Evolutionary conservation across 1,140 invertebrate species (phyloP).

Genomic region (Idris sp.): DNA sequence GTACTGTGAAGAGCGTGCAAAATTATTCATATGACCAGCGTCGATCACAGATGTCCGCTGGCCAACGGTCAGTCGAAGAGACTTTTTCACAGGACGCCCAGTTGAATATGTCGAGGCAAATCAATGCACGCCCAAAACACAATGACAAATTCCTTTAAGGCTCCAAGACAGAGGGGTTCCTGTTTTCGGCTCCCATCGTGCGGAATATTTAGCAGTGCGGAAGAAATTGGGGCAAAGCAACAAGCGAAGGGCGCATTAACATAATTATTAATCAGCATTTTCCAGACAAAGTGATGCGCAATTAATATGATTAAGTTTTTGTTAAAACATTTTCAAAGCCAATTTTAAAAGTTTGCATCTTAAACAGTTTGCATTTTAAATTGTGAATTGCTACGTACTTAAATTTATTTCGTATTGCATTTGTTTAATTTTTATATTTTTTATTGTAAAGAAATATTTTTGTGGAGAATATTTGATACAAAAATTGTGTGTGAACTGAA

Average conservation of each 20-base stretch:
- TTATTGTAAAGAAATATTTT: no score
- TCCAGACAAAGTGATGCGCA: neutral
- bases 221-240: constrained; percentile 58
- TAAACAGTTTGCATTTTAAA: no score
- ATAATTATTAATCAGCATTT: constrained; percentile 63
- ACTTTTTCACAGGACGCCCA: constrained; percentile 54
- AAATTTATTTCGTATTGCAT: no score
- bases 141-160: constrained; percentile 64
- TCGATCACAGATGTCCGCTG: constrained; percentile 41
- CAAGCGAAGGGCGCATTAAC: constrained; percentile 23
- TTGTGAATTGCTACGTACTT: no score
- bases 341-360: no score
- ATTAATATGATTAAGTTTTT: no score
- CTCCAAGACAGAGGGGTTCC: constrained; percentile 33
- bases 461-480: no score
- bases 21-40: constrained; percentile 60
- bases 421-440: no score
- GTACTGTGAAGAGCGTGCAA: constrained; percentile 33
- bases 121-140: constrained; percentile 71
- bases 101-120: constrained; percentile 67
- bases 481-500: no score
- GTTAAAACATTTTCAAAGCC: no score
- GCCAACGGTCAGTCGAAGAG: constrained; percentile 50
- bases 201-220: constrained; percentile 58
- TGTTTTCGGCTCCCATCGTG: constrained; percentile 32